These are phyloP conservation scores for Callaeas wilsoni DNA, from an alignment of 2,113 vertebrate species.

Conservation along the genomic window DNA sequence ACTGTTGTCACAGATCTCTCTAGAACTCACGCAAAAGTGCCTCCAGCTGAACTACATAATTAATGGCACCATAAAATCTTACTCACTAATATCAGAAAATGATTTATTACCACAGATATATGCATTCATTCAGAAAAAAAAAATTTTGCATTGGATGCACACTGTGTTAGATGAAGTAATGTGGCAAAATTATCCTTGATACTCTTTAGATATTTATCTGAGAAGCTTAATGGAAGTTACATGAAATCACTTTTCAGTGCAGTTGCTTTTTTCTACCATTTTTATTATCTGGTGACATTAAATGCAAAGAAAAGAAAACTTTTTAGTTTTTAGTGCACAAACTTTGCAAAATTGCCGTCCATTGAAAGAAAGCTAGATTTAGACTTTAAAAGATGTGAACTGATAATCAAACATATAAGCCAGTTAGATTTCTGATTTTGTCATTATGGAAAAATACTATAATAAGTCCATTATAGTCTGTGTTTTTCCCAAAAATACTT, in stretches of 20 bases:
- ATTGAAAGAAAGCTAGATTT: neutral
- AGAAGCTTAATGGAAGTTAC: neutral
- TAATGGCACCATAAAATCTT: constrained; percentile 12
- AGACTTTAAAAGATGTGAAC: neutral
- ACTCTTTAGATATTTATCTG: neutral
- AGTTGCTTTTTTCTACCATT: neutral
- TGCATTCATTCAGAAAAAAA: neutral
- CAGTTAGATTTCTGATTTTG: neutral
- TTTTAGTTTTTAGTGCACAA: no score
- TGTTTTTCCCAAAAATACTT: neutral
- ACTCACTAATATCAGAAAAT: neutral
- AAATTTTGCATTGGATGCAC: neutral
- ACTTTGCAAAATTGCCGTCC: neutral
- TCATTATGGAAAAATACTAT: neutral
- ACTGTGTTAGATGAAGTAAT: neutral
- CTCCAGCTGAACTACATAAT: neutral
- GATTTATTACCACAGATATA: neutral
- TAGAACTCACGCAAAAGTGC: neutral
- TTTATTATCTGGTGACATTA: neutral
- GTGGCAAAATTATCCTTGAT: neutral
- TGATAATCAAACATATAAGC: neutral
- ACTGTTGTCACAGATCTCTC: neutral
- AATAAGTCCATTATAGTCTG: neutral
- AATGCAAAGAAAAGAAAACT: neutral
- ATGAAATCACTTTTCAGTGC: neutral